phyloP scores from a whole-genome alignment of 2,797 vertebrate species.

The Adrianichthys oophorus region DNA sequence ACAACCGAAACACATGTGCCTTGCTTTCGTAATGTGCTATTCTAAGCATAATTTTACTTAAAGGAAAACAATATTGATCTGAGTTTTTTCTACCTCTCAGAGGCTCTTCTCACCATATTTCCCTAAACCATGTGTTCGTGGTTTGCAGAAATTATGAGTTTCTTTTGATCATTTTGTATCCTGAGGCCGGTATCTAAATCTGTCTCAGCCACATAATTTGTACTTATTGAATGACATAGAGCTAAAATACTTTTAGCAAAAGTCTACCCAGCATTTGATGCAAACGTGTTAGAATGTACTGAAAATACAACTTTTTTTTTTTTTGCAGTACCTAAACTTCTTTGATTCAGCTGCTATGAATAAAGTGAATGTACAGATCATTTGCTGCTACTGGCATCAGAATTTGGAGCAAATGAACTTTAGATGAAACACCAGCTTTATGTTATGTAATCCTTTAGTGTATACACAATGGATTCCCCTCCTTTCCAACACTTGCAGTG shows the following conservation, averaged over 20 bases:
- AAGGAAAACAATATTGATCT: background rate
- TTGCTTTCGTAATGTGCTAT: background rate
- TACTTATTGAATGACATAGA: background rate
- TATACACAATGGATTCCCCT: background rate
- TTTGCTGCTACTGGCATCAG: background rate
- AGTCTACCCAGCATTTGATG: too few relatives aligned
- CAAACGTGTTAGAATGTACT: too few relatives aligned
- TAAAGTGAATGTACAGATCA: background rate
- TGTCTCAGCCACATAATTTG: too few relatives aligned
- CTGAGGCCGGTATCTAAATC: too few relatives aligned
- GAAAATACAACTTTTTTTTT: too few relatives aligned
- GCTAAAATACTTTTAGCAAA: background rate
- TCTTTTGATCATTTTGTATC: too few relatives aligned
- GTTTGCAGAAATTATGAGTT: too few relatives aligned
- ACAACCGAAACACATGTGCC: background rate
- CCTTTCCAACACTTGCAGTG: too few relatives aligned
- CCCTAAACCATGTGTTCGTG: too few relatives aligned
- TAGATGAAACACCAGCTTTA: conserved; percentile 4
- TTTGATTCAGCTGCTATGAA: background rate
- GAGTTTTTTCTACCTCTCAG: too few relatives aligned
- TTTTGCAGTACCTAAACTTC: background rate
- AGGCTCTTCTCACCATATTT: too few relatives aligned
- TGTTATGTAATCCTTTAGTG: background rate
- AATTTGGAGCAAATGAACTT: background rate
- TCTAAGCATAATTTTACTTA: background rate